Base-by-base conservation (phyloP, 2,797 vertebrate species). In the Onychomys leucogaster region DNA sequence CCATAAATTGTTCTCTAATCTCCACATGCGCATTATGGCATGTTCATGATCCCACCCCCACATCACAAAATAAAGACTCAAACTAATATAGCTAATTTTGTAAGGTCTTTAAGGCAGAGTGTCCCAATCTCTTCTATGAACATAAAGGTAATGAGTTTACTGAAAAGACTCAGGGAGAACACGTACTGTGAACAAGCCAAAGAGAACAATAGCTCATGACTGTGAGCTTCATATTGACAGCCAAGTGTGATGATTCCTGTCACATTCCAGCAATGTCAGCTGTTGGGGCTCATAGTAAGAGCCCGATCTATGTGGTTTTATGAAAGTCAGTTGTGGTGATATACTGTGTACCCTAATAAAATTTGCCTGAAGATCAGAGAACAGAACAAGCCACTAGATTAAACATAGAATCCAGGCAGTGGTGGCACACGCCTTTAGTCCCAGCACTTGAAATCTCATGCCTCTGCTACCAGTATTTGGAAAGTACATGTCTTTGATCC, bases 31-130 rank as follows among this genome's bases (percentile, higher is more conserved):
- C 17, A 34, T 29, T 23, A 55, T 29, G 32, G 49, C 77, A 80
- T 34, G 32, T 80, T 34, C 16, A 55, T 76, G 41, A 43, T 76
- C 41, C 41, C 17, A n/a, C 16, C 32, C 43, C 46, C 21, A 75
- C 41, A 41, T 43, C 17, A 49, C 32, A 80, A 75, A 43, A 29
- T 27, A 27, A 49, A 63, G 27, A 27, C 9, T 21, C 41, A 57
- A 27, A 34, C 25, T 37, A 89, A 59, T 82, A 71, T 29, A 81
- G 34, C 43, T 81, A 29, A 76, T 77, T 87, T 94, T 52, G 76
- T 59, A 92, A 96, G 32, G 89, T 25, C 67, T 84, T 83, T 27
- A 75, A 94, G 46, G 71, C 85, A 91, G 80, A 41, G 55, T n/a
- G n/a, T 57, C 95, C 29, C 32, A 69, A 0, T 88, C 49, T 55